Evolutionary conservation across 2,113 vertebrate species (phyloP), one percentile per base, ranked within the genome.

Genomic region (Thoracochromis brauschi): DNA sequence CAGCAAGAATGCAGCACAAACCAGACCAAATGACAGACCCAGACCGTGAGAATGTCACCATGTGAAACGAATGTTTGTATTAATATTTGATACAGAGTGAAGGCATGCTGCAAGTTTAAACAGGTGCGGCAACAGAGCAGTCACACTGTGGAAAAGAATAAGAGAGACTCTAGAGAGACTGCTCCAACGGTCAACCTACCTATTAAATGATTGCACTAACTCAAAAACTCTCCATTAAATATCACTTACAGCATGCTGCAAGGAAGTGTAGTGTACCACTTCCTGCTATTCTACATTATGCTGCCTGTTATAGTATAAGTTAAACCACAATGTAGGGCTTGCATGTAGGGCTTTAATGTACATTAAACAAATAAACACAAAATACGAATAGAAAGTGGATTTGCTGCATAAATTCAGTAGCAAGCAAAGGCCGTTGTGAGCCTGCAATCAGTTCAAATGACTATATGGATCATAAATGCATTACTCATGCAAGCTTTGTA

Each of bases 11-110:
- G 54, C 29, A 81, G n/a, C 90, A 53, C 83, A 81, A 79, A 86
- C 26, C 45, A 31, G 88, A 84, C 82, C 54, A 60, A 85, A 60
- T 26, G 13, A 80, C 81, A 80, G 63, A 42, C 63, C 19, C 8
- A 24, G 80, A 58, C 63, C 3, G 10, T 78, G 83, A 19, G 79
- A 84, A 75, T 91, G 83, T 88, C 85, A 88, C 40, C 19, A 82
- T 86, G 86, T 78, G 81, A 87, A 91, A 87, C 51, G 7, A 73
- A 85, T 92, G 79, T 93, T 78, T 51, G 63, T 16, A 75, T 94
- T 51, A 90, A 92, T 85, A 58, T 90, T 91, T 89, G 86, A 92
- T 84, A 54, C 13, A 51, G 40, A 87, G 31, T 73, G 73, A 65
- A 42, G n/a, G n/a, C 14, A 57, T 82, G 47, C 45, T 79, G 63